A percentile compares a stretch with the other conserved stretches of the same genome.
These are phyloP conservation scores for Pristionchus fissidentatus DNA, from an alignment of 2,888 invertebrate species.

Conservation along the genomic window DNA sequence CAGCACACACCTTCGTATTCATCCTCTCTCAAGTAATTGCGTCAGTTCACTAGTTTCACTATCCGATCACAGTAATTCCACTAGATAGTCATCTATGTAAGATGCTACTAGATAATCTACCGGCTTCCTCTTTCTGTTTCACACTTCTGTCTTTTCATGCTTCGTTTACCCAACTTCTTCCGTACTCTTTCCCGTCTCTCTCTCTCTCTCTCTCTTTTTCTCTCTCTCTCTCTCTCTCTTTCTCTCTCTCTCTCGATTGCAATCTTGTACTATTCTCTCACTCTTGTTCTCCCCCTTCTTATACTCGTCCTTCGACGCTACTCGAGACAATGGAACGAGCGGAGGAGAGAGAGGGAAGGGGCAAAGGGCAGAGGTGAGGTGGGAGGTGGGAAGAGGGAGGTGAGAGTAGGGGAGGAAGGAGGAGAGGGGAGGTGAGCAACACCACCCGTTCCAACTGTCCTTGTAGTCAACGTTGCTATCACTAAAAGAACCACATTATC, in stretches of 20 bases:
- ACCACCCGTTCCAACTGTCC: too few species aligned
- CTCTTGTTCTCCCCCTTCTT: too few species aligned
- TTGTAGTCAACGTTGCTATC: too few species aligned
- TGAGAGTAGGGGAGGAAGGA: not conserved
- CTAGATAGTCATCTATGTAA: too few species aligned
- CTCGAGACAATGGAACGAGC: constrained; percentile 31
- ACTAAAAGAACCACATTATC: too few species aligned
- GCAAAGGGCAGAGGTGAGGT: not conserved
- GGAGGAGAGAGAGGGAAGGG: not conserved
- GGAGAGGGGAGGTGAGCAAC: too few species aligned
- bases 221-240: not conserved
- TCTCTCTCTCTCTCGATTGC: constrained; percentile 2
- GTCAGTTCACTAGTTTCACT: too few species aligned
- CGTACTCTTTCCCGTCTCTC: not conserved
- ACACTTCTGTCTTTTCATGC: not conserved
- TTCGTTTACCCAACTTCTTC: not conserved
- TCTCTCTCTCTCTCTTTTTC: not conserved
- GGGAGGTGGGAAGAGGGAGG: not conserved
- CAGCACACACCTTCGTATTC: too few species aligned
- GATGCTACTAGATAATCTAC: too few species aligned
- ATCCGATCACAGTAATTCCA: too few species aligned
- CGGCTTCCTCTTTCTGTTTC: too few species aligned
- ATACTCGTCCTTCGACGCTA: constrained; percentile 36
- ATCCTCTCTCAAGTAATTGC: too few species aligned
- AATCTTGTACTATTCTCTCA: constrained; percentile 23